A percentile compares a stretch with the other conserved stretches of the same genome.
Evolutionary conservation across 1,140 invertebrate species (phyloP).

Genomic region (Tigriopus japonicus): DNA sequence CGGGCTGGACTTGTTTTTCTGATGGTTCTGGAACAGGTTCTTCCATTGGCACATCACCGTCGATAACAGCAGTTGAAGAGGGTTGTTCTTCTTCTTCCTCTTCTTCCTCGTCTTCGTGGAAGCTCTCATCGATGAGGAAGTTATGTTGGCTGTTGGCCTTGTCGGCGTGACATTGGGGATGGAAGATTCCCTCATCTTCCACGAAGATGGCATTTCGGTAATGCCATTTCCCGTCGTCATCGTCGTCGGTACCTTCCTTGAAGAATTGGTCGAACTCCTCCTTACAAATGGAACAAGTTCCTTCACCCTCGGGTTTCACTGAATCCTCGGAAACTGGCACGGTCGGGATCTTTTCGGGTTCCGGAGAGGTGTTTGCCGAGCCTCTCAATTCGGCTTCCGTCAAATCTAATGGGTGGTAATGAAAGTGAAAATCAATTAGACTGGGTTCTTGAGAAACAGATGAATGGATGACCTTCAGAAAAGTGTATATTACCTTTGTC

Average conservation of each 20-base stretch:
- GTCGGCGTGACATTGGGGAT: conserved; percentile 1
- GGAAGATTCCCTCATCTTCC: conserved; percentile 28
- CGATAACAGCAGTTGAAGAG: no score
- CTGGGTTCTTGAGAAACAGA: background rate
- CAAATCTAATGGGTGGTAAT: background rate
- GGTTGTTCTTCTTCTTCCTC: background rate
- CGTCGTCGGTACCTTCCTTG: conserved; percentile 76
- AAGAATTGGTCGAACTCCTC: conserved; percentile 84
- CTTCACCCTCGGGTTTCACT: conserved; percentile 23
- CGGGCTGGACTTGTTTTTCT: background rate
- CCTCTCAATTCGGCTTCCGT: background rate
- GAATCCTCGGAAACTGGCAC: conserved; percentile 30
- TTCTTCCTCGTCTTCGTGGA: background rate
- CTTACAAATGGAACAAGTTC: conserved; percentile 63
- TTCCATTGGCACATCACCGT: no score
- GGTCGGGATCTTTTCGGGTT: conserved; percentile 26
- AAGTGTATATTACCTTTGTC: conserved; percentile 45
- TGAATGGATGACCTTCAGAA: background rate
- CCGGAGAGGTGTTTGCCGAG: background rate
- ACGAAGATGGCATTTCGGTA: conserved; percentile 56
- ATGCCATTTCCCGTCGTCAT: conserved; percentile 48
- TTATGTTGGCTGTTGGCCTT: background rate
- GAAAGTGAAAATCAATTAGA: background rate
- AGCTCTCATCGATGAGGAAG: background rate
- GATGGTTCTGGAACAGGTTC: no score